These are phyloP conservation scores for Leptarthrus brevirostris DNA, from an alignment of 2,888 invertebrate species.

Conservation along the genomic window DNA sequence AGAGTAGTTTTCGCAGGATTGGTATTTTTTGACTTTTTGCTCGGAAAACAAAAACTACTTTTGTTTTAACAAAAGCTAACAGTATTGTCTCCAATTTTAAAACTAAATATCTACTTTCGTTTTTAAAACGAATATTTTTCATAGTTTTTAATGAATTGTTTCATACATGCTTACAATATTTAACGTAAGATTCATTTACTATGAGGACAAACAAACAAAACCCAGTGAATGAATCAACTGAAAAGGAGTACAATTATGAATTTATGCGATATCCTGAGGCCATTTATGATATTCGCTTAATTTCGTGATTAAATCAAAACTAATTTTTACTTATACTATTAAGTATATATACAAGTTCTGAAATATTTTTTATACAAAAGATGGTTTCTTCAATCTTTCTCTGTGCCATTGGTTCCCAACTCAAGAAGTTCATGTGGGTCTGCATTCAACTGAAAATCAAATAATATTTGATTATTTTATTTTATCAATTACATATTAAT, in stretches of 20 bases:
- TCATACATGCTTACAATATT: not conserved
- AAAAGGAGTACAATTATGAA: no score
- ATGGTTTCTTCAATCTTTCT: constrained; percentile 63
- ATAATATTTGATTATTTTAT: no score
- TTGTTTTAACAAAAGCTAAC: not conserved
- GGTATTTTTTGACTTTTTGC: no score
- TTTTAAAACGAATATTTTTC: constrained; percentile 8
- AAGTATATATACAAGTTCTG: constrained; percentile 64
- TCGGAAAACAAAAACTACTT: not conserved
- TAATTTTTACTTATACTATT: constrained; percentile 65
- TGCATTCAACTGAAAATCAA: constrained; percentile 64
- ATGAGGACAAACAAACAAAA: no score
- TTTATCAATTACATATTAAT: no score
- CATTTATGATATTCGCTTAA: not conserved
- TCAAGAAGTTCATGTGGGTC: constrained; percentile 77
- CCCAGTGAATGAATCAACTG: no score
- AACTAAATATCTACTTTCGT: not conserved
- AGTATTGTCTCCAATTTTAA: not conserved
- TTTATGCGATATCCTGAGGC: no score
- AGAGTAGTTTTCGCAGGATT: no score
- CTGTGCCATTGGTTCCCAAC: constrained; percentile 65
- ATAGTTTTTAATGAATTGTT: constrained; percentile 9
- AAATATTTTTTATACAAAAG: constrained; percentile 48
- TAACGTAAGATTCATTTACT: no score
- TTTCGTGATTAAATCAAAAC: not conserved